Base-by-base conservation (phyloP, 2,113 vertebrate genomes). In the Corythornis vintsioides region DNA sequence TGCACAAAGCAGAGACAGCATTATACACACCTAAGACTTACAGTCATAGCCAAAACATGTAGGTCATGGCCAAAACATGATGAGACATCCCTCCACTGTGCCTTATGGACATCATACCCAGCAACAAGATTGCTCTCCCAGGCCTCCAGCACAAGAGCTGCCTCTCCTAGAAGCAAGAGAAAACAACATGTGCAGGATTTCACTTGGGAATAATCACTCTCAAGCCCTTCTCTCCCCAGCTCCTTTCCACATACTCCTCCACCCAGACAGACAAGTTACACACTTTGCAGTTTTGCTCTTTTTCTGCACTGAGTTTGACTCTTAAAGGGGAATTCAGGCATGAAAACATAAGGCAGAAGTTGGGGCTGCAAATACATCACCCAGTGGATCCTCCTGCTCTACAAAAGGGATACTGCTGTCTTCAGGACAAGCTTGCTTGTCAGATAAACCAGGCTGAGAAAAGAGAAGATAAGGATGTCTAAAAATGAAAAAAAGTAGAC, bases 241-340 rank as follows among this genome's bases (percentile, higher is more conserved):
- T 89, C 74, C 48, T 83, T 28, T 33, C 59, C 88, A 57, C 53
- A 31, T 47, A 69, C 21, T 52, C 5, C 63, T 73, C 42, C 65
- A 84, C 56, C 25, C 48, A 86, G 74, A 35, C 22, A 86, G 50
- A 79, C 29, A 61, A 22, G 11, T 18, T 4, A 45, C 3, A 45
- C 33, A 5, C 24, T 63, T 43, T 4, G 33, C 6, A 16, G n/a
- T 22, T 66, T 43, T 61, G 15, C 28, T 86, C 33, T 57, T 88
- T 90, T 90, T 48, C 83, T 48, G 3, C 64, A 20, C 48, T 50
- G 64, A 31, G 18, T 5, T 80, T 43, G 69, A 73, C 70, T 47
- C 82, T 76, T 22, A 53, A 82, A 91, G 45, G 38, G 16, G 89
- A 94, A 80, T 78, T 89, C 61, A 38, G 47, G 43, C 59, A 95